Evolutionary conservation across 2,113 vertebrate genomes (phyloP).

Genomic region (Sarotherodon lohbergeri): DNA sequence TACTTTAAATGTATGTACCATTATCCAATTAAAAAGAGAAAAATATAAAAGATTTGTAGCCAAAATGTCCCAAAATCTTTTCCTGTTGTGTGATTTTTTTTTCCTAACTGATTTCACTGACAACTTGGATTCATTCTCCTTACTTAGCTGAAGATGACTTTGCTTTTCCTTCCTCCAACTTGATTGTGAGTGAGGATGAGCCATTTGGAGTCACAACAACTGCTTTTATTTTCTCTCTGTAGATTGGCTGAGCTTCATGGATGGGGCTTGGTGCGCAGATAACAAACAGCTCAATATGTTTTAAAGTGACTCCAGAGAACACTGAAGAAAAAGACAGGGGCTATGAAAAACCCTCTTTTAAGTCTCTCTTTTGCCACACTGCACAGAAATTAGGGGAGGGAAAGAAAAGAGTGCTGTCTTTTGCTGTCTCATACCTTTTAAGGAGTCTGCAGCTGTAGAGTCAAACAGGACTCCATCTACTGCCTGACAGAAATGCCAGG

Average conservation of each 20-base stretch:
- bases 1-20: background rate
- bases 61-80: background rate
- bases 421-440: slow-evolving; percentile 27
- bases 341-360: slow-evolving; percentile 11
- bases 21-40: background rate
- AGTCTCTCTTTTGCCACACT: background rate
- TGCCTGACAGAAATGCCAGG: slow-evolving; percentile 5
- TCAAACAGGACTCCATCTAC: slow-evolving; percentile 9
- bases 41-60: background rate
- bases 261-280: background rate
- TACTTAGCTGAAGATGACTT: slow-evolving; percentile 22
- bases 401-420: background rate
- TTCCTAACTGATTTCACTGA: background rate
- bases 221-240: background rate
- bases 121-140: background rate
- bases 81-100: background rate
- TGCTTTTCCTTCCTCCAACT: background rate
- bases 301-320: slow-evolving; percentile 37
- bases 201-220: slow-evolving; percentile 32
- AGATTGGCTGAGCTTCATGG: slow-evolving; percentile 25
- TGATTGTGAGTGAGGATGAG: slow-evolving; percentile 6
- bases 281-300: slow-evolving; percentile 40
- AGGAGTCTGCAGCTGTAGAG: slow-evolving; percentile 13
- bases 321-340: slow-evolving; percentile 3
- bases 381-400: background rate